Evolutionary conservation across 2,113 vertebrate genomes (phyloP).

Genomic region (Archilochus colubris): DNA sequence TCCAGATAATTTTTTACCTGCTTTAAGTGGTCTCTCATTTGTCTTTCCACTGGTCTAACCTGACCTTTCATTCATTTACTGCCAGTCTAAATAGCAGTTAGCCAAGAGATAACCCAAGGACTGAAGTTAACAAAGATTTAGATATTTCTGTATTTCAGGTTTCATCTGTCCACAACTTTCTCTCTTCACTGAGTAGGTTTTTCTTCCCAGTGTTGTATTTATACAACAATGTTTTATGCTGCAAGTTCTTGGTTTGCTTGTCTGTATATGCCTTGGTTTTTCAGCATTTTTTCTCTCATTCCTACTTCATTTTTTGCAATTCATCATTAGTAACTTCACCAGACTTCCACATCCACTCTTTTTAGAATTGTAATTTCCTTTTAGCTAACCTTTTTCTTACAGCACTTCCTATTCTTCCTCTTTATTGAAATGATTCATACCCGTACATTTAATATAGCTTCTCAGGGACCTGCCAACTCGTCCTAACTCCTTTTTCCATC

Average conservation of each 20-base stretch:
- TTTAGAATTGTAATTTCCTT: background rate
- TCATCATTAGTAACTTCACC: background rate
- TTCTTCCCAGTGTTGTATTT: background rate
- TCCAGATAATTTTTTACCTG: background rate
- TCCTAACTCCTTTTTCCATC: conserved; percentile 21
- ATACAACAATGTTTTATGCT: background rate
- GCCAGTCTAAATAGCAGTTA: background rate
- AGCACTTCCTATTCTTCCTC: background rate
- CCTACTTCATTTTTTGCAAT: background rate
- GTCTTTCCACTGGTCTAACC: background rate
- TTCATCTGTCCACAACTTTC: background rate
- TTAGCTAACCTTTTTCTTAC: background rate
- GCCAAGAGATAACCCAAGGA: background rate
- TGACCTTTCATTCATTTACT: background rate
- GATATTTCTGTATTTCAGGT: background rate
- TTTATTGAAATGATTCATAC: conserved; percentile 23
- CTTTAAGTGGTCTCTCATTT: background rate
- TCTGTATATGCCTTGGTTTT: background rate
- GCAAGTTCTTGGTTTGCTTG: background rate
- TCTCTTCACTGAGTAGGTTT: background rate
- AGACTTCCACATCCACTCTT: background rate
- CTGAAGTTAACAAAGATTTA: background rate
- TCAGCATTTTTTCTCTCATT: background rate
- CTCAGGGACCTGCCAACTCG: conserved; percentile 1
- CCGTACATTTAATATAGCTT: conserved; percentile 17